Evolutionary conservation across 2,888 invertebrate genomes (phyloP).

Genomic region (Polydrusus tereticollis): DNA sequence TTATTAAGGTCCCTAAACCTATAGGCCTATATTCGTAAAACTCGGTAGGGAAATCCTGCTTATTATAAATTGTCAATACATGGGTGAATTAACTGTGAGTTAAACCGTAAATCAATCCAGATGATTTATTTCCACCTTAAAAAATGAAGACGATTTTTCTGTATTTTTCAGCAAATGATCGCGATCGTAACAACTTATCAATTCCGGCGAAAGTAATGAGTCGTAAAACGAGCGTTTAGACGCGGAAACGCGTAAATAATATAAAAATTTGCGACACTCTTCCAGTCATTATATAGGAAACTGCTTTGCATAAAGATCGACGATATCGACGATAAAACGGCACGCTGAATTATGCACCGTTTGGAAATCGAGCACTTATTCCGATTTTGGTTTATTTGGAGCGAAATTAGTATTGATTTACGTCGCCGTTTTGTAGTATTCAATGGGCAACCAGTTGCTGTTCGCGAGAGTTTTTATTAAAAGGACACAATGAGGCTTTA

Average conservation of each 20-base stretch:
- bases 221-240: conserved; percentile 67
- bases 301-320: conserved; percentile 67
- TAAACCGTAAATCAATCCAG: no score
- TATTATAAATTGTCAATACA: no score
- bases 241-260: conserved; percentile 65
- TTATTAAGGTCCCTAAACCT: no score
- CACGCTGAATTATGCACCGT: conserved; percentile 57
- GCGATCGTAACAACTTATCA: conserved; percentile 61
- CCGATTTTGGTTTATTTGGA: conserved; percentile 54
- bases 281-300: conserved; percentile 66
- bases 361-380: conserved; percentile 62
- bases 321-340: conserved; percentile 59
- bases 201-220: conserved; percentile 66
- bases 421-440: conserved; percentile 51
- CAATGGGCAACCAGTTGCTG: conserved; percentile 49
- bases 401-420: conserved; percentile 65
- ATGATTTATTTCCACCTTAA: conserved; percentile 1
- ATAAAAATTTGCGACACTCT: conserved; percentile 64
- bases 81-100: no score
- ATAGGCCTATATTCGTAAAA: no score
- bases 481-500: conserved; percentile 36
- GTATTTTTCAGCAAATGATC: conserved; percentile 19
- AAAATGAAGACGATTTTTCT: background rate
- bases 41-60: no score
- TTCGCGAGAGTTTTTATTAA: conserved; percentile 37